phyloP scores from a whole-genome alignment of 1,140 invertebrate genomes.

The Calliopsis andreniformis region DNA sequence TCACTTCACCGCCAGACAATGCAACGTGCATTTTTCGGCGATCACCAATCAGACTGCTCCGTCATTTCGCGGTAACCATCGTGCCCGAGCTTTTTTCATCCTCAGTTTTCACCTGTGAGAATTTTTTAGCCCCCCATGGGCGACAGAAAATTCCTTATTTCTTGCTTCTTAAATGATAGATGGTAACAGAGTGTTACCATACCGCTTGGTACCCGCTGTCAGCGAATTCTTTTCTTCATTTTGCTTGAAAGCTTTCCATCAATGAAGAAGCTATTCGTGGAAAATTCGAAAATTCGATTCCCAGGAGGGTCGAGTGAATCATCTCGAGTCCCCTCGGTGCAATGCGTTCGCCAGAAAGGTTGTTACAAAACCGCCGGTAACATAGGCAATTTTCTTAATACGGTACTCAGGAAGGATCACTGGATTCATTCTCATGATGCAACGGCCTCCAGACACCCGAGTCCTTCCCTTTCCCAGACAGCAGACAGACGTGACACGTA shows the following conservation, averaged over 20 bases:
- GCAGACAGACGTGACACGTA: constrained; percentile 78
- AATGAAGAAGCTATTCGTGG: too few species aligned
- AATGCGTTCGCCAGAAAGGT: constrained; percentile 1
- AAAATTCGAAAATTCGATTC: neutral
- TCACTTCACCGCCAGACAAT: constrained; percentile 57
- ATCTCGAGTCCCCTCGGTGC: neutral
- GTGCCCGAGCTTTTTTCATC: constrained; percentile 32
- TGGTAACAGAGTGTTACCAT: too few species aligned
- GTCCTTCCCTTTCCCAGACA: constrained; percentile 76
- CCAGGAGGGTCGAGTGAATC: neutral
- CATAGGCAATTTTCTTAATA: constrained; percentile 44
- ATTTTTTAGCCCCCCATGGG: neutral
- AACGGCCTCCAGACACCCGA: constrained; percentile 67
- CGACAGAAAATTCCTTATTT: too few species aligned
- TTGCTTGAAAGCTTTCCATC: too few species aligned
- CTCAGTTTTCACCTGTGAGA: too few species aligned
- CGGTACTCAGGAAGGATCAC: constrained; percentile 49
- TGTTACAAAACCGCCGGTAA: constrained; percentile 30
- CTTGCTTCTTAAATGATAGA: too few species aligned
- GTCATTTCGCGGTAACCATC: constrained; percentile 33
- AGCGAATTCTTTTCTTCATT: too few species aligned
- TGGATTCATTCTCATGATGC: constrained; percentile 65
- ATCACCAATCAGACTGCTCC: constrained; percentile 45
- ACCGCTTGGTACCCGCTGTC: too few species aligned
- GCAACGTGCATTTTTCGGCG: constrained; percentile 64